phyloP scores from a whole-genome alignment of 2,888 invertebrate species.

The Xanthia icteritia region DNA sequence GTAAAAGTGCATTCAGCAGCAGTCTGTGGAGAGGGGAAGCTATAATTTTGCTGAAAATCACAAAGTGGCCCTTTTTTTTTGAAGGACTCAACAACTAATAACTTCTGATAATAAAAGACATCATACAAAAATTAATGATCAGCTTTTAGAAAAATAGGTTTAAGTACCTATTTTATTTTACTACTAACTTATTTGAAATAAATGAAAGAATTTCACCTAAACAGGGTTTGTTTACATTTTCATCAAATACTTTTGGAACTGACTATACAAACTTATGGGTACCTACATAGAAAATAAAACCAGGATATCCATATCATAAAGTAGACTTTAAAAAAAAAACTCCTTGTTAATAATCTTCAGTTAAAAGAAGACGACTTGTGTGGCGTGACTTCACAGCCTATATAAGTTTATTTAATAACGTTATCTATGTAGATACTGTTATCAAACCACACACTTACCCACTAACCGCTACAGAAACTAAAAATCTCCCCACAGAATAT shows the following conservation, averaged over 20 bases:
- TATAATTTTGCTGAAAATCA: background rate
- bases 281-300: background rate
- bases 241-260: background rate
- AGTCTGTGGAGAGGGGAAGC: too few species aligned
- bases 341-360: background rate
- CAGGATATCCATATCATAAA: background rate
- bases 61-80: background rate
- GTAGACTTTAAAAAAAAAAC: too few species aligned
- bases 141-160: too few species aligned
- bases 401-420: background rate
- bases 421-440: background rate
- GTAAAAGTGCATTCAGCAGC: too few species aligned
- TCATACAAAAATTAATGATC: background rate
- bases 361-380: background rate
- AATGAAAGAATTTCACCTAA: background rate
- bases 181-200: background rate
- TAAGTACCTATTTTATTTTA: too few species aligned
- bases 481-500: slow-evolving; percentile 27
- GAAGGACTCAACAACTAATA: background rate
- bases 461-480: background rate
- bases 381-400: background rate
- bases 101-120: background rate
- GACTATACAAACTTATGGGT: background rate
- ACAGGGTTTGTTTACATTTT: background rate
- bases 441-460: background rate